These are phyloP conservation scores for Coptodon rendalli DNA, from an alignment of 2,113 vertebrate species.

Conservation along the genomic window DNA sequence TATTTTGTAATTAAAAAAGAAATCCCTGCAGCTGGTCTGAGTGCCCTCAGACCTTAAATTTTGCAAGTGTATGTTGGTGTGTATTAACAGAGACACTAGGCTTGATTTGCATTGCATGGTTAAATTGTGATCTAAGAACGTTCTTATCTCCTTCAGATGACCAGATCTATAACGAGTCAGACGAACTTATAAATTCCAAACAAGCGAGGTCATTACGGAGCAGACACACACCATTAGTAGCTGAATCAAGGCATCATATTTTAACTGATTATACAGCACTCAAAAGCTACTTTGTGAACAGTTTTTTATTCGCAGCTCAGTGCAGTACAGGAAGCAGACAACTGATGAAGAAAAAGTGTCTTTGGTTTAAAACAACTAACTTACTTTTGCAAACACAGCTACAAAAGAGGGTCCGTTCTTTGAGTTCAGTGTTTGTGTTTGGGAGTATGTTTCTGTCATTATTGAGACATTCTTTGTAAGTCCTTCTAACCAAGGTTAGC, in stretches of 20 bases:
- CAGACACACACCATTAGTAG: not conserved
- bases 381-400: not conserved
- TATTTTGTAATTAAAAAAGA: not conserved
- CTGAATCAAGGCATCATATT: not conserved
- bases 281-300: not conserved
- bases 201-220: not conserved
- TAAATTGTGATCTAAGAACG: not conserved
- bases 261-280: not conserved
- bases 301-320: not conserved
- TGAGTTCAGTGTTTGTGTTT: not conserved
- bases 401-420: not conserved
- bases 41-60: not conserved
- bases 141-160: not conserved
- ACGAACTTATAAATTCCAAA: not conserved
- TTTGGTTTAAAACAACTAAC: not conserved
- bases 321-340: not conserved
- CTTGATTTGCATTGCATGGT: not conserved
- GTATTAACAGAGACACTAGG: not conserved
- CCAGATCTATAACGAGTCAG: not conserved
- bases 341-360: not conserved
- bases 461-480: not conserved
- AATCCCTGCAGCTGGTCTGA: not conserved
- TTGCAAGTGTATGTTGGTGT: not conserved
- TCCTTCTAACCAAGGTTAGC: not conserved
- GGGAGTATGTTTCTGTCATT: not conserved